Evolutionary conservation across 2,113 vertebrate species (phyloP).

Genomic region (chimpanzee (Pan troglodytes)): NHGRI_mPanTro3-v2.1_pri NC_072398.2:227109001-227109500

Average conservation of each 20-base stretch:
- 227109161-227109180: neutral
- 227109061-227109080: neutral
- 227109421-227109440: neutral
- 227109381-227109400: neutral
- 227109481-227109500: neutral
- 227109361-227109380: neutral
- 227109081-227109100: neutral
- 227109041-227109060: neutral
- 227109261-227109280: neutral
- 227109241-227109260: neutral
- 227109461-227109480: neutral
- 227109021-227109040: neutral
- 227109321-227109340: neutral
- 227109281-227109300: neutral
- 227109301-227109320: neutral
- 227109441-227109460: neutral
- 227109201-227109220: neutral
- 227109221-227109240: neutral
- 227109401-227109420: neutral
- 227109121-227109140: neutral
- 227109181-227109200: neutral
- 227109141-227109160: neutral
- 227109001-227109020: neutral
- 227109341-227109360: neutral
- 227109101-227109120: neutral